Evolutionary conservation across 2,113 vertebrate species (phyloP), one percentile per base, ranked within the genome.

Genomic region (Cichladusa arquata): DNA sequence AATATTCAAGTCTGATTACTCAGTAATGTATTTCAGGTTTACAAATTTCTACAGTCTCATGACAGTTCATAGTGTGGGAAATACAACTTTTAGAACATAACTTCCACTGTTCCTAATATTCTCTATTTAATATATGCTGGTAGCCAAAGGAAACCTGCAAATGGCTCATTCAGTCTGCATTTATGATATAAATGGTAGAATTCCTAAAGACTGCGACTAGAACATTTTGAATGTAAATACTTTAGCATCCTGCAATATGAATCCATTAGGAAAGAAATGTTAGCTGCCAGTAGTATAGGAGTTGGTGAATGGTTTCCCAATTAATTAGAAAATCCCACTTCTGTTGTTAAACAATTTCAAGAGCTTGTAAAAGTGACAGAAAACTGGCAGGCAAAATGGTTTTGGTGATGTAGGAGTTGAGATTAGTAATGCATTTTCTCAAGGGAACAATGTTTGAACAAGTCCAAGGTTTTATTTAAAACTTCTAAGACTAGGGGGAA

Each of bases 281-380:
- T 88, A 88, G 24, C 89, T 95, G 57, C 54, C 70, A 51, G 57
- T 38, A 51, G 57, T 38, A 38, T 38, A 92, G 33, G 18, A 82
- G 4, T 42, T 77, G 64, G 29, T 61, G 61, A 84, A 70, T 83
- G 44, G 23, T 86, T 92, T 90, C 40, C 34, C 66, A 90, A 78
- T 95, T 91, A 92, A 84, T 53, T 86, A 74, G 67, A 94, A 93
- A 91, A 94, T 80, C 66, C 72, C 36, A 67, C 23, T 88, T 86
- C 40, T 92, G 40, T 87, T 88, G 23, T 93, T 96, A 82, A 95
- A 91, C 51, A 78, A 61, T 81, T 88, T 84, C 36, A 81, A 69
- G 42, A 66, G n/a, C 51, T 89, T 12, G 1, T 87, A 95, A 70
- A 48, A 87, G 8, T 77, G 81, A 81, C 51, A 90, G 76, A 88